These are phyloP conservation scores for Gambelia wislizenii DNA, from an alignment of 2,797 vertebrate species.

Conservation along the genomic window DNA sequence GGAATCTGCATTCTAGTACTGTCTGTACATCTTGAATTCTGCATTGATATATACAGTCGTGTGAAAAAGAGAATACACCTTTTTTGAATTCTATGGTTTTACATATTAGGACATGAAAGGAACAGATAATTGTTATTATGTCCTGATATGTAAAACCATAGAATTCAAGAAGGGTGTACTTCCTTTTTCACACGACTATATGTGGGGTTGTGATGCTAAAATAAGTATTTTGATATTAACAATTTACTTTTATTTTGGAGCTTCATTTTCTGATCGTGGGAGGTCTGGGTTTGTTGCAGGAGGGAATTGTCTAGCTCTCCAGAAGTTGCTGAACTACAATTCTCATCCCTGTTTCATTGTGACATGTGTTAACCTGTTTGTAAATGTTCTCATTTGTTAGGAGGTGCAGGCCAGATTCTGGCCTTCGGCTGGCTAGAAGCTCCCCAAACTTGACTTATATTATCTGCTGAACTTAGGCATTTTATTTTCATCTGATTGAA, in stretches of 20 bases:
- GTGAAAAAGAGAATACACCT: no score
- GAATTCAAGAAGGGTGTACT: no score
- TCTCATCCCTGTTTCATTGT: no score
- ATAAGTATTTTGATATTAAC: neutral
- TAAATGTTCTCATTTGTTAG: neutral
- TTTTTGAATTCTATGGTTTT: no score
- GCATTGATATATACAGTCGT: neutral
- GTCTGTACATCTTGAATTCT: neutral
- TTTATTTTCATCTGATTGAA: neutral
- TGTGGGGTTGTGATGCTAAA: neutral
- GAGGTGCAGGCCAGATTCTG: neutral
- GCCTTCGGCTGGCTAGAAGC: neutral
- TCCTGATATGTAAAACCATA: no score
- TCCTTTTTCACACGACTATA: no score
- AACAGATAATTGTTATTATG: no score
- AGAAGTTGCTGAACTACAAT: no score
- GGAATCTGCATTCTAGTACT: neutral
- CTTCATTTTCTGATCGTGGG: neutral
- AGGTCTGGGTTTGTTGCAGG: neutral
- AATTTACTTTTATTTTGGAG: neutral
- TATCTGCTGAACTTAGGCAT: neutral
- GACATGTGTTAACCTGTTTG: neutral
- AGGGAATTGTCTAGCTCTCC: no score
- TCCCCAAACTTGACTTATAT: neutral
- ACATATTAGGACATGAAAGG: no score